A percentile compares a stretch with the other conserved stretches of the same genome.
These are phyloP conservation scores for Paramormyrops hopkinsi DNA, from an alignment of 2,797 vertebrate species.

Conservation along the genomic window DNA sequence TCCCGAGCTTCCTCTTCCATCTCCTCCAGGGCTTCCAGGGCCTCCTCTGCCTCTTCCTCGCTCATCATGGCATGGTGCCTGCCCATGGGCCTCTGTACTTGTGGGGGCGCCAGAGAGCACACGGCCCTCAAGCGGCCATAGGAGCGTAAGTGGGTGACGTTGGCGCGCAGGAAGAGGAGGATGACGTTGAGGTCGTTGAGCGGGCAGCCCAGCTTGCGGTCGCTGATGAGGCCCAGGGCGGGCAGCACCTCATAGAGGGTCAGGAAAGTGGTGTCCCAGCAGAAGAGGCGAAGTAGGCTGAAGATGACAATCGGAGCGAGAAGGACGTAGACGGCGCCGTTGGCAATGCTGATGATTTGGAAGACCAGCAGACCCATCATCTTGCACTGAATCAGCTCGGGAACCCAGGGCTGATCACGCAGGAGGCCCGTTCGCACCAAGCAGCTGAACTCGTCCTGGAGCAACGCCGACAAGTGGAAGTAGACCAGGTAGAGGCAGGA, in stretches of 20 bases:
- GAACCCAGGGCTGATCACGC: constrained; percentile 62
- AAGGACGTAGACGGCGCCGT: constrained; percentile 72
- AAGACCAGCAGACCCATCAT: constrained; percentile 81
- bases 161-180: constrained; percentile 83
- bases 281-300: constrained; percentile 79
- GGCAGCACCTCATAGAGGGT: constrained; percentile 89
- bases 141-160: constrained; percentile 80
- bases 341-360: constrained; percentile 80
- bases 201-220: constrained; percentile 82
- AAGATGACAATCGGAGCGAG: constrained; percentile 77
- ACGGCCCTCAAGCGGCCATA: constrained; percentile 80
- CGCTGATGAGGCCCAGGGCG: constrained; percentile 78
- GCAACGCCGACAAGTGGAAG: constrained; percentile 81
- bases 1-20: constrained; percentile 61
- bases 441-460: constrained; percentile 91
- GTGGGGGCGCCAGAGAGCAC: constrained; percentile 68
- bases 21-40: constrained; percentile 59
- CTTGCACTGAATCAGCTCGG: constrained; percentile 80
- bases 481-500: constrained; percentile 87
- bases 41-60: constrained; percentile 63
- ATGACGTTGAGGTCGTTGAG: constrained; percentile 90
- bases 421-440: constrained; percentile 78
- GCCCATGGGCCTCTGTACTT: constrained; percentile 39
- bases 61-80: constrained; percentile 47
- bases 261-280: constrained; percentile 88